phyloP scores from a whole-genome alignment of 2,888 invertebrate species.

The Andrena haemorrhoa region DNA sequence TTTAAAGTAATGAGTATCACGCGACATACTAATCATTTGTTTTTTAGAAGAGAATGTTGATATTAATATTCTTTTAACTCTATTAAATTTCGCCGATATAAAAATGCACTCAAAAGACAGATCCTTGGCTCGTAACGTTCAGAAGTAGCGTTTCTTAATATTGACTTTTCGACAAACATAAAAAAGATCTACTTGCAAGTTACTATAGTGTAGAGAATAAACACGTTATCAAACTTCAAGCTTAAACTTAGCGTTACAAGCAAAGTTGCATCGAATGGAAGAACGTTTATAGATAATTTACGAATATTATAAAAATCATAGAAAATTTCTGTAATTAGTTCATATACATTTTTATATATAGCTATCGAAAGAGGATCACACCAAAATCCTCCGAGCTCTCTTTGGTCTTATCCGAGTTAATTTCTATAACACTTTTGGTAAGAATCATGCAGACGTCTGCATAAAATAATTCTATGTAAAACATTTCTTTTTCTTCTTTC shows the following conservation, averaged over 20 bases:
- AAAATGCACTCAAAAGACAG: conserved; percentile 34
- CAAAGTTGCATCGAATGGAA: conserved; percentile 72
- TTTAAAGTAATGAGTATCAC: conserved; percentile 37
- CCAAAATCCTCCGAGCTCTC: conserved; percentile 73
- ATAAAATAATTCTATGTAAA: conserved; percentile 62
- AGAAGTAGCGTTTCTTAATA: conserved; percentile 7
- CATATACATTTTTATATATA: conserved; percentile 68
- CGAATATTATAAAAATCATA: conserved; percentile 71
- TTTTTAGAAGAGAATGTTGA: conserved; percentile 15
- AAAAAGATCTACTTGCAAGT: conserved; percentile 35
- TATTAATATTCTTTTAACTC: conserved; percentile 5
- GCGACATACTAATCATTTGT: conserved; percentile 18
- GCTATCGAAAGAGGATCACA: conserved; percentile 72
- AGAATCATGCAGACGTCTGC: conserved; percentile 57
- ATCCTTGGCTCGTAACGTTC: neutral
- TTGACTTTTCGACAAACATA: conserved; percentile 26
- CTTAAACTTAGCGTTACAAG: conserved; percentile 61
- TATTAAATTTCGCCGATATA: conserved; percentile 5
- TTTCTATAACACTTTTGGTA: conserved; percentile 72
- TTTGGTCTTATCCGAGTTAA: conserved; percentile 76
- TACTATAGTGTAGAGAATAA: conserved; percentile 43
- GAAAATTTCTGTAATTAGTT: conserved; percentile 74
- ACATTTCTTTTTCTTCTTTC: conserved; percentile 58
- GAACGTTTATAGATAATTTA: conserved; percentile 73
- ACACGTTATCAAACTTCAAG: conserved; percentile 53